Base-by-base conservation (phyloP, 2,113 vertebrate species). In the Rousettus leschenaultii region DNA sequence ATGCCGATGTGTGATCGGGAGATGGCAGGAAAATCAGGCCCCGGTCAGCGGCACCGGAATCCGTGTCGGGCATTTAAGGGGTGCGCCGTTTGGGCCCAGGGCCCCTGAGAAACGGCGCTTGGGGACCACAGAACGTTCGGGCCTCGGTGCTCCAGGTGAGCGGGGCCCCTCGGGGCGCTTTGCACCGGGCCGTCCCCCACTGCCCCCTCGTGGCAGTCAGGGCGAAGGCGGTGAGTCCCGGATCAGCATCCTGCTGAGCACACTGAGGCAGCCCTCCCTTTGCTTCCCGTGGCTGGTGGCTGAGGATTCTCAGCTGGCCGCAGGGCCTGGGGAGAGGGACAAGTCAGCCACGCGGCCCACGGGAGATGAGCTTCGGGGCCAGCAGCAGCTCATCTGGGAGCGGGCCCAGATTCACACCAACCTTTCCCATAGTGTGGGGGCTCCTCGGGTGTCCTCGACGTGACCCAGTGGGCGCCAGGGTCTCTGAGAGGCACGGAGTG, bases 121-220 rank as follows among this genome's bases (percentile, higher is more conserved):
- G 5, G 14, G 5, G 2, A 4, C n/a, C n/a, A 14, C 6, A 9
- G 21, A 65, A 0, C 10, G 5, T 5, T 4, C 2, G 0, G 0
- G 28, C 4, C 33, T 78, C 48, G 0, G 8, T 59, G 57, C 57
- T 10, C 40, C 59, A 28, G 35, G 18, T 0, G 3, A 19, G 45
- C 8, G 22, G 22, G 22, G 22, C 55, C 21, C 21, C 57, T 59
- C 6, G 57, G 57, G 55, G 57, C 22, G 22, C 57, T 24, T 9
- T 51, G 48, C 7, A 24, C 57, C 57, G 9, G 57, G 57, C 22
- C 8, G 57, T 9, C 9, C 21, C 35, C 73, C 14, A 28, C 1
- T 15, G n/a, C 4, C 61, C 33, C 6, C 12, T 3, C 0, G 0
- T n/a, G 80, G 77, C 30, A 7, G 55, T 1, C 0, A 8, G 16